These are phyloP conservation scores for Pinctada fucata DNA, from an alignment of 2,888 invertebrate species.

Conservation along the genomic window DNA sequence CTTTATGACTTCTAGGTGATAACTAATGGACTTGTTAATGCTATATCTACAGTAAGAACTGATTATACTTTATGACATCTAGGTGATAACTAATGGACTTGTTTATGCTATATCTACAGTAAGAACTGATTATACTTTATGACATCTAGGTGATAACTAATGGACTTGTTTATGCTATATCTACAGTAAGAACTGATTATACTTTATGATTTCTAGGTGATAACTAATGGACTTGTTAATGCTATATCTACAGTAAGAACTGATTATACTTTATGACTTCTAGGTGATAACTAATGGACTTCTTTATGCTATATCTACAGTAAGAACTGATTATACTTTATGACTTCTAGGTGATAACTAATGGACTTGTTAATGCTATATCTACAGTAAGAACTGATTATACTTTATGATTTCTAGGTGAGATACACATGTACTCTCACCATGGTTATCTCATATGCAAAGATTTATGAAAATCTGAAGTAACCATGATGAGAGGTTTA, in stretches of 20 bases:
- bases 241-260: slow-evolving; percentile 94
- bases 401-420: no score
- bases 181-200: slow-evolving; percentile 84
- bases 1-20: no score
- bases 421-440: no score
- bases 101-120: slow-evolving; percentile 97
- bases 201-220: no score
- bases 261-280: no score
- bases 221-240: slow-evolving; percentile 93
- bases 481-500: no score
- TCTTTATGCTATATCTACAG: slow-evolving; percentile 95
- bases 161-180: slow-evolving; percentile 94
- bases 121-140: slow-evolving; percentile 76
- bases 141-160: no score
- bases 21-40: slow-evolving; percentile 93
- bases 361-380: slow-evolving; percentile 94
- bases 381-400: slow-evolving; percentile 85
- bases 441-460: no score
- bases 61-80: no score
- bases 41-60: slow-evolving; percentile 92
- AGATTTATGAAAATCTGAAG: no score
- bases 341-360: no score
- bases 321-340: slow-evolving; percentile 78
- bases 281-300: slow-evolving; percentile 96
- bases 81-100: slow-evolving; percentile 94